phyloP scores from a whole-genome alignment of 2,888 invertebrate genomes.

The Zygaena filipendulae region DNA sequence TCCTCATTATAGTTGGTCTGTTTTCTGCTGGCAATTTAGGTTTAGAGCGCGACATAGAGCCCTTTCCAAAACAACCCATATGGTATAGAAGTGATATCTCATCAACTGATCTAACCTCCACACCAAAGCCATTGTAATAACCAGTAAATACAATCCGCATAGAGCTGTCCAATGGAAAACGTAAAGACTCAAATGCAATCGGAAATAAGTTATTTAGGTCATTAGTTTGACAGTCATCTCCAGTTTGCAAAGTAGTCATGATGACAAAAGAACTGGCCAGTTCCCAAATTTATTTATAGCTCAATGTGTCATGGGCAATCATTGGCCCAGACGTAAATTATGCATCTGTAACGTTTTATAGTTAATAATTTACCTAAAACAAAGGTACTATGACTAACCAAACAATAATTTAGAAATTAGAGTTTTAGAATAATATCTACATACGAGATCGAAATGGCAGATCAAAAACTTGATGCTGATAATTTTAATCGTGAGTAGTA shows the following conservation, averaged over 20 bases:
- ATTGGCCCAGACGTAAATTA: constrained; percentile 26
- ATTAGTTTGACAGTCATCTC: constrained; percentile 61
- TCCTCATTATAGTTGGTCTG: constrained; percentile 60
- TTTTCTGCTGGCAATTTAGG: constrained; percentile 46
- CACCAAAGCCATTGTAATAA: constrained; percentile 74
- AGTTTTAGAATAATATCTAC: too few species aligned
- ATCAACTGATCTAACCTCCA: constrained; percentile 69
- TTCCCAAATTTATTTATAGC: constrained; percentile 47
- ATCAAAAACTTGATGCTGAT: constrained; percentile 21
- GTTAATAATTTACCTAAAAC: constrained; percentile 23
- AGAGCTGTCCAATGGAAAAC: constrained; percentile 51
- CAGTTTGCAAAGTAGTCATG: constrained; percentile 42
- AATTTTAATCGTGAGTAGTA: constrained; percentile 31
- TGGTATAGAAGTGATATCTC: constrained; percentile 72
- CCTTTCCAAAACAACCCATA: constrained; percentile 84
- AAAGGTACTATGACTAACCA: constrained; percentile 22
- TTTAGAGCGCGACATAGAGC: constrained; percentile 70
- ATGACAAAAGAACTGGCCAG: constrained; percentile 48
- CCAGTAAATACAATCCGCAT: constrained; percentile 65
- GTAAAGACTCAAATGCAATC: constrained; percentile 47
- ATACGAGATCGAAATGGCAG: too few species aligned
- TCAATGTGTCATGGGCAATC: constrained; percentile 27
- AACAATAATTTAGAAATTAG: constrained; percentile 24
- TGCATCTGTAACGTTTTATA: constrained; percentile 33
- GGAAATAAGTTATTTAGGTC: constrained; percentile 42